Percentiles rank a stretch among this genome's conserved stretches.
phyloP scores from a whole-genome alignment of 2,113 vertebrate species.

The Seriola rivoliana region DNA sequence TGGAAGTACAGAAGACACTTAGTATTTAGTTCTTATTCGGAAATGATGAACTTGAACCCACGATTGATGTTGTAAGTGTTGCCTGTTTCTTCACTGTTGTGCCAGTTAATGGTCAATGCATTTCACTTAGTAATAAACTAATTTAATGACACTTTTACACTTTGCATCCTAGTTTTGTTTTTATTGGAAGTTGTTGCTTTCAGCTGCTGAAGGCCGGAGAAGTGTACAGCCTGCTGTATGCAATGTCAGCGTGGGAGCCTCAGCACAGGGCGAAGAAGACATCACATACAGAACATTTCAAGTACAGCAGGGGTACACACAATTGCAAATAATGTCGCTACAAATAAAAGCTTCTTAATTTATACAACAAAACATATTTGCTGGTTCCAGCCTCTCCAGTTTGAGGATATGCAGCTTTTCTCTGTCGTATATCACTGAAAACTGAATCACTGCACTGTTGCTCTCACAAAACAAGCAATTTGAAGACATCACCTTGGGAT shows the following conservation, averaged over 20 bases:
- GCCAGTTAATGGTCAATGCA: not conserved
- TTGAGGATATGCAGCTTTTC: not conserved
- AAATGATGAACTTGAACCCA: not conserved
- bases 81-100: not conserved
- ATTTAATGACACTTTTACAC: not conserved
- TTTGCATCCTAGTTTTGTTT: not conserved
- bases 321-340: not conserved
- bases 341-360: not conserved
- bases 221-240: too few relatives aligned
- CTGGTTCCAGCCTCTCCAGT: not conserved
- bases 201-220: not conserved
- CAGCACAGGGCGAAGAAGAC: not conserved
- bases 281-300: not conserved
- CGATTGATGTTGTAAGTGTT: not conserved
- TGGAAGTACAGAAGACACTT: not conserved
- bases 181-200: not conserved
- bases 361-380: not conserved
- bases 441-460: not conserved
- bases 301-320: too few relatives aligned
- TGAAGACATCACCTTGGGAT: not conserved
- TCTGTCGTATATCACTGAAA: not conserved
- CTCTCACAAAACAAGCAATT: not conserved
- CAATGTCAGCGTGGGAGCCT: too few relatives aligned
- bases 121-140: slow-evolving; percentile 48
- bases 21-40: not conserved